Conservation (phyloP, 2,113 vertebrate species). For the rat (Rattus norvegicus) region DNA sequence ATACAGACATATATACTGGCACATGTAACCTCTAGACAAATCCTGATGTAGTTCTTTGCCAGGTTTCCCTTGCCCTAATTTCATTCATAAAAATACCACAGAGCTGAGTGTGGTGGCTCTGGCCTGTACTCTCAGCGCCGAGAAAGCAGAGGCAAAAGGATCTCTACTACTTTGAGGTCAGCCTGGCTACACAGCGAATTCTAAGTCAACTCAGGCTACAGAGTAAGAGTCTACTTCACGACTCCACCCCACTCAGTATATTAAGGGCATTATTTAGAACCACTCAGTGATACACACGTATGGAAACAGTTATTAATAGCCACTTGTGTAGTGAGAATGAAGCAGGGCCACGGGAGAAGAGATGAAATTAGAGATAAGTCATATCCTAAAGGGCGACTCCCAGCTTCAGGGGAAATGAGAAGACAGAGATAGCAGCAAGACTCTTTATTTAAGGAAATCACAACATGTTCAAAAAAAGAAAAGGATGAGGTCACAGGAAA, state of each 20-base stretch:
- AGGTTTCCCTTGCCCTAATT: neutral
- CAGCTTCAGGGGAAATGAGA: slow-evolving; percentile 53
- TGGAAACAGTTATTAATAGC: slow-evolving; percentile 57
- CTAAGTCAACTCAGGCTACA: neutral
- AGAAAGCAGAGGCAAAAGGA: neutral
- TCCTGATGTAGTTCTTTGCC: neutral
- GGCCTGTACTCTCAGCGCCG: neutral
- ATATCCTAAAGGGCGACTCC: slow-evolving; percentile 48
- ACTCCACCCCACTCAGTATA: neutral
- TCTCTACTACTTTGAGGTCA: neutral
- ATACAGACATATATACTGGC: neutral
- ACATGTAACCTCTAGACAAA: neutral
- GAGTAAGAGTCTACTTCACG: neutral
- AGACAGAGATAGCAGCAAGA: slow-evolving; percentile 41
- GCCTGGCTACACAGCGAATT: neutral
- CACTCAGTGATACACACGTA: neutral
- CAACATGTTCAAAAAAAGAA: slow-evolving; percentile 42
- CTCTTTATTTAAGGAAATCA: slow-evolving; percentile 63
- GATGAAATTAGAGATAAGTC: slow-evolving; percentile 54
- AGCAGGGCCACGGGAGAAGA: slow-evolving; percentile 51
- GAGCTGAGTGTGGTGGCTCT: neutral
- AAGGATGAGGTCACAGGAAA: slow-evolving; percentile 70
- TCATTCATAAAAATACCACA: neutral
- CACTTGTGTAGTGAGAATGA: slow-evolving; percentile 53
- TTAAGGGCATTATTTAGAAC: slow-evolving; percentile 19